Conservation (phyloP, 2,888 invertebrate species). For the Eupithecia vulgata region DNA sequence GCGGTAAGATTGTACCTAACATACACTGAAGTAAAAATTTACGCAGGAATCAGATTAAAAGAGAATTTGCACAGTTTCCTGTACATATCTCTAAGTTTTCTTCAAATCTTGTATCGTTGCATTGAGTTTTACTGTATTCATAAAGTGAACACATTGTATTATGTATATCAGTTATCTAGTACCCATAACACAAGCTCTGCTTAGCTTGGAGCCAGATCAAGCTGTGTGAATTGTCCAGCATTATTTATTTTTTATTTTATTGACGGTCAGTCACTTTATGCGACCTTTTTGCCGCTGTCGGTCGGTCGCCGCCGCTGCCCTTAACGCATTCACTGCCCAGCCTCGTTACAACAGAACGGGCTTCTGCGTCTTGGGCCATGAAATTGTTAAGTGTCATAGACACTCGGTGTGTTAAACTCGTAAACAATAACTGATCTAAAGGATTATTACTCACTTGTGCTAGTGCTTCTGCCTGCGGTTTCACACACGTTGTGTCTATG, state of each 20-base stretch:
- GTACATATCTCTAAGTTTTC: neutral
- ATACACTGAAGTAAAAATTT: neutral
- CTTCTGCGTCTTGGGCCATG: no score
- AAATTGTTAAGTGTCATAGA: no score
- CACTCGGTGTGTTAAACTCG: neutral
- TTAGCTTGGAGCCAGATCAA: no score
- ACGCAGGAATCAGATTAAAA: neutral
- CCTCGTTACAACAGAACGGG: no score
- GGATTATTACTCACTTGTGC: neutral
- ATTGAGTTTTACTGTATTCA: neutral
- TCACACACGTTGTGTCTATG: no score
- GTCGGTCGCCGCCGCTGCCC: no score
- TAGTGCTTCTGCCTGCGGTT: no score
- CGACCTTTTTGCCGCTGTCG: neutral
- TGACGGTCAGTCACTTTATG: neutral
- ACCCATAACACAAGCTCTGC: no score
- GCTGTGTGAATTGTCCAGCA: no score
- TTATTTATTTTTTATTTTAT: no score
- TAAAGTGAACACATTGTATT: neutral
- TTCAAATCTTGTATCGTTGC: neutral
- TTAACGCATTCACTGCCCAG: no score
- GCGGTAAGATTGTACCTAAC: conserved; percentile 1
- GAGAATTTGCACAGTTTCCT: neutral
- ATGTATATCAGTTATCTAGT: no score
- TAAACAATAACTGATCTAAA: neutral